A percentile compares a stretch with the other conserved stretches of the same genome.
These are phyloP conservation scores for Hydroisotoma schaefferi DNA, from an alignment of 2,888 invertebrate genomes.

Conservation along the genomic window DNA sequence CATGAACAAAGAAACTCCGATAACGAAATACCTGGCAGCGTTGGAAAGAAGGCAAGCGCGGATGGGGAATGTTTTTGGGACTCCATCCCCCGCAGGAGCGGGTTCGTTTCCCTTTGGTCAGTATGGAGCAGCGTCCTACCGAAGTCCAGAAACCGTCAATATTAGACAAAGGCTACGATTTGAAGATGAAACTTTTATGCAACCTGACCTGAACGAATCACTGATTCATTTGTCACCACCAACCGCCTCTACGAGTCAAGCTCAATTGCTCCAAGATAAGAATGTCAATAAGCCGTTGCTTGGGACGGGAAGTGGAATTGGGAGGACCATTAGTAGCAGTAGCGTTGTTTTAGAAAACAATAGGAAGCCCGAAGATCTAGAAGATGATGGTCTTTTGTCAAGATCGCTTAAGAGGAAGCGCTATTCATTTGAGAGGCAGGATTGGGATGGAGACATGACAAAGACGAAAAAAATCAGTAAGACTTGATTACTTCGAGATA, in stretches of 20 bases:
- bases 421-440: slow-evolving; percentile 11
- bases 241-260: slow-evolving; percentile 4
- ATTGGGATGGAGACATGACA: slow-evolving; percentile 29
- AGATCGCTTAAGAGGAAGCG: slow-evolving; percentile 16
- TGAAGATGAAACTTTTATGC: slow-evolving; percentile 40
- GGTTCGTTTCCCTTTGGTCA: slow-evolving; percentile 1
- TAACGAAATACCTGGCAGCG: slow-evolving; percentile 40
- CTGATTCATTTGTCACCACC: slow-evolving; percentile 33
- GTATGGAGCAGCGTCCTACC: slow-evolving; percentile 14
- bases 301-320: neutral
- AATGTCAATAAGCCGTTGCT: neutral
- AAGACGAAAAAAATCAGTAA: slow-evolving; percentile 34
- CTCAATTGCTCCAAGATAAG: too few relatives aligned
- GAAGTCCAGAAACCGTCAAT: slow-evolving; percentile 15
- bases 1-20: slow-evolving; percentile 39
- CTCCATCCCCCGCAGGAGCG: neutral
- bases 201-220: slow-evolving; percentile 25
- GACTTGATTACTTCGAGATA: neutral
- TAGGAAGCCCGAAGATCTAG: neutral
- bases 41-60: slow-evolving; percentile 3
- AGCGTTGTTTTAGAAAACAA: slow-evolving; percentile 8
- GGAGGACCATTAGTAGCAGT: slow-evolving; percentile 14
- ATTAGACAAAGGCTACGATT: slow-evolving; percentile 35
- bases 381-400: neutral
- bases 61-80: neutral